These are phyloP conservation scores for Hycleus phaleratus DNA, from an alignment of 1,140 invertebrate species.

Conservation along the genomic window DNA sequence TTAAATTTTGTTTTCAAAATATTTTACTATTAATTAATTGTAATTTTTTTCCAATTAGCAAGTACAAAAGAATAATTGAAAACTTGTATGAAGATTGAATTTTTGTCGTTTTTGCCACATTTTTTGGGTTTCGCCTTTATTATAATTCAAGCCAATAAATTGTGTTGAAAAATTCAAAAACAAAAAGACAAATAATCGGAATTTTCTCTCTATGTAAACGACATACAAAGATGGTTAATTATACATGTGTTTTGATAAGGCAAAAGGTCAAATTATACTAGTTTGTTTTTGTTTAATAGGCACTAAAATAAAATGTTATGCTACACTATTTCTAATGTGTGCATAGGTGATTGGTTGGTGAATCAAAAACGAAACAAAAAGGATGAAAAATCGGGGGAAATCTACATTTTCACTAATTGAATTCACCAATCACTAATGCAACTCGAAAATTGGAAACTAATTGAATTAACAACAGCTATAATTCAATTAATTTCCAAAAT, in stretches of 20 bases:
- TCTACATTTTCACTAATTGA: not conserved
- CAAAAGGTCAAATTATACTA: conserved; percentile 20
- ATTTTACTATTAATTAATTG: too few species aligned
- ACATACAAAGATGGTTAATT: conserved; percentile 12
- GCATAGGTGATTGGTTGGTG: conserved; percentile 7
- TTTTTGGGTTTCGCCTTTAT: conserved; percentile 6
- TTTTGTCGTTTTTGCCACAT: conserved; percentile 3
- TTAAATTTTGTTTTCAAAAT: too few species aligned
- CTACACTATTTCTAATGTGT: conserved; percentile 12
- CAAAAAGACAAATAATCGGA: too few species aligned
- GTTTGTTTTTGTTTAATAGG: conserved; percentile 10
- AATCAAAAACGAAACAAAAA: too few species aligned
- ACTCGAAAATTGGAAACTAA: not conserved
- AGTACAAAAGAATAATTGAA: too few species aligned
- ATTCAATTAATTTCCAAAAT: too few species aligned
- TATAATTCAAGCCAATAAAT: conserved; percentile 10
- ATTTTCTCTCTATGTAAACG: conserved; percentile 8
- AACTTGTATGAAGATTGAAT: too few species aligned
- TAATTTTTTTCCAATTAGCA: too few species aligned
- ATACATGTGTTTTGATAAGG: conserved; percentile 15
- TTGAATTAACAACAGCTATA: too few species aligned
- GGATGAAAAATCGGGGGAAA: not conserved
- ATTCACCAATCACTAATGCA: conserved; percentile 8
- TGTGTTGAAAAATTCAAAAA: not conserved
- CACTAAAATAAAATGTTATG: conserved; percentile 20